A percentile compares a stretch with the other conserved stretches of the same genome.
These are phyloP conservation scores for Prosopocoilus inquinatus DNA, from an alignment of 2,888 invertebrate species.

Conservation along the genomic window DNA sequence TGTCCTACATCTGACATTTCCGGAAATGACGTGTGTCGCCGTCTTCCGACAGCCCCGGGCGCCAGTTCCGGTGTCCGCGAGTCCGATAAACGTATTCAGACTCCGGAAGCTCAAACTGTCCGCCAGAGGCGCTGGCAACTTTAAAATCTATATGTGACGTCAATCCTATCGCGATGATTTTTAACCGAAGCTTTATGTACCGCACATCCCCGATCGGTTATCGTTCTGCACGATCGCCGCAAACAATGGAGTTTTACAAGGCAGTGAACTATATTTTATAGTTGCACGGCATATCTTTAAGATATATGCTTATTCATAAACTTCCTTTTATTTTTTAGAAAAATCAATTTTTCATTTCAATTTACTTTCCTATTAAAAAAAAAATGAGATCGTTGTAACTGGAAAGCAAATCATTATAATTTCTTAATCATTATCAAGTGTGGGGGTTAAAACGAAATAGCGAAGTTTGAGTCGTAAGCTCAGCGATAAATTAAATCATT, in stretches of 20 bases:
- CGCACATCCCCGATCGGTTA: slow-evolving; percentile 22
- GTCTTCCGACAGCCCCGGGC: slow-evolving; percentile 51
- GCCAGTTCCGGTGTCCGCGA: slow-evolving; percentile 50
- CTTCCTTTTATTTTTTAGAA: too few relatives aligned
- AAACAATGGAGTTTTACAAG: slow-evolving; percentile 21
- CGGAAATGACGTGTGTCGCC: slow-evolving; percentile 54
- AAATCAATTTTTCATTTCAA: too few relatives aligned
- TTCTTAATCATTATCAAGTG: too few relatives aligned
- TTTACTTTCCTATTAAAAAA: too few relatives aligned
- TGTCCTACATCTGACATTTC: slow-evolving; percentile 47
- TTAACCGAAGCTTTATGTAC: slow-evolving; percentile 29
- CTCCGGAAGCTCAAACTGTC: slow-evolving; percentile 50
- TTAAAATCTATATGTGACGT: slow-evolving; percentile 38
- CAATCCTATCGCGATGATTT: slow-evolving; percentile 31
- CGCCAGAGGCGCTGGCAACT: slow-evolving; percentile 44
- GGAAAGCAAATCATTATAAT: too few relatives aligned
- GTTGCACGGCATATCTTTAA: slow-evolving; percentile 11
- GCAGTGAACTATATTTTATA: slow-evolving; percentile 20
- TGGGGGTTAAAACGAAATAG: too few relatives aligned
- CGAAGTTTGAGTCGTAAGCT: too few relatives aligned
- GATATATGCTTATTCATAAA: not conserved
- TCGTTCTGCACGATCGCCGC: slow-evolving; percentile 14
- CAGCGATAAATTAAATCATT: too few relatives aligned
- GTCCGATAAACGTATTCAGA: slow-evolving; percentile 48
- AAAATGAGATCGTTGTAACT: too few relatives aligned